Evolutionary conservation across 1,140 invertebrate genomes (phyloP), one percentile per base, ranked within the genome.

Genomic region (Maconellicoccus hirsutus): DNA sequence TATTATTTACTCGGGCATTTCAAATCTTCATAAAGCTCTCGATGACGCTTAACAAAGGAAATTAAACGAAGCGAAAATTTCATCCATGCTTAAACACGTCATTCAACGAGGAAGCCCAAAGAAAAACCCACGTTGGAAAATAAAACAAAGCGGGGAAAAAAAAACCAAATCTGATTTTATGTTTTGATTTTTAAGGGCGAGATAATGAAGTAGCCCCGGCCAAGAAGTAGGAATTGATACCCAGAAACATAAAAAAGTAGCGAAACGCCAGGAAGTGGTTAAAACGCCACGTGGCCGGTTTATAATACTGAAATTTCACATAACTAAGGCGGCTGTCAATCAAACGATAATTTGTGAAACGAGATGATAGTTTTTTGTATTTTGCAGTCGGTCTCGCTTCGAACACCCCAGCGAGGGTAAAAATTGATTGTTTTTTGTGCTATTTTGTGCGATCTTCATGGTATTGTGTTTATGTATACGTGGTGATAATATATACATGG

Each of bases 341-440:
- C 61, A 66, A 66, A 66, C 61, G 61, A 66, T 66, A 66, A 66
- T 66, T 66, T 66, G 61, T 66, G 61, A 25, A 66, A 66, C 61
- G 61, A 26, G 25, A 2, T 66, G 61, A 66, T 23, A 66, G 21
- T 22, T 26, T 25, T 26, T 23, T 66, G 22, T 66, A 23, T n/a
- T 59, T 59, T 4, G 4, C 12, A 33, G 29, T 33, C 12, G 4
- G 3, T 33, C 29, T 33, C 12, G 29, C 29, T 6, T 6, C 29
- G 29, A 33, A 33, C 29, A 33, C 29, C 29, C 29, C 29, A 33
- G 3, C 29, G 29, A 33, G 29, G 29, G 29, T 33, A 33, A 33
- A 33, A 33, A 33, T 33, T 33, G 29, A 33, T 33, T 33, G 29
- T 33, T 33, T 33, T 33, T 33, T 33, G 3, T 12, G 12, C 29